phyloP scores from a whole-genome alignment of 1,140 invertebrate genomes.

The Melanaphis sacchari region DNA sequence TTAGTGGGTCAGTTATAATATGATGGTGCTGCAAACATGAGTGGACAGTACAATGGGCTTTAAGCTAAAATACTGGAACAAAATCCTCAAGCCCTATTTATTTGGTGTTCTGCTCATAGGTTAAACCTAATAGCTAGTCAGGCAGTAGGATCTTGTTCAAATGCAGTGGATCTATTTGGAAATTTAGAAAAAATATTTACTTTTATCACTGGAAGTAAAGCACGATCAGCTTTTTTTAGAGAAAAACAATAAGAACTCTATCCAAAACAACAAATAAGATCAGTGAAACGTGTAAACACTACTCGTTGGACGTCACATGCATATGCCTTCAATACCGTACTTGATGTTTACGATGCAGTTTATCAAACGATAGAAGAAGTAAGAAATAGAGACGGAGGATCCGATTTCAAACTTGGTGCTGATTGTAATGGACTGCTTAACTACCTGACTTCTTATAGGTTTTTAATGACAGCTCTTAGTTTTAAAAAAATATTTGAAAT shows the following conservation, averaged over 20 bases:
- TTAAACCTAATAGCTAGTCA: neutral
- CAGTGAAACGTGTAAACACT: neutral
- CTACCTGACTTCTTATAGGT: neutral
- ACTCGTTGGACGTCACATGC: slow-evolving; percentile 25
- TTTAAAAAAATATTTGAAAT: slow-evolving; percentile 7
- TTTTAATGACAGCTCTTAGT: slow-evolving; percentile 18
- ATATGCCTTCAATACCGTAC: neutral
- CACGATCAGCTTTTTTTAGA: neutral
- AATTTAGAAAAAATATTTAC: slow-evolving; percentile 12
- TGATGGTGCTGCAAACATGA: slow-evolving; percentile 39
- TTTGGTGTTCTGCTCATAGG: slow-evolving; percentile 39
- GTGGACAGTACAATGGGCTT: neutral
- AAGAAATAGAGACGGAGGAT: neutral
- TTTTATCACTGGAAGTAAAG: slow-evolving; percentile 22
- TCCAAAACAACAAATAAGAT: slow-evolving; percentile 10
- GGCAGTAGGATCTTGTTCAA: neutral
- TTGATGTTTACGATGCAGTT: neutral
- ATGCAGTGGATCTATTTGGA: slow-evolving; percentile 4
- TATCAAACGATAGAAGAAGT: slow-evolving; percentile 1
- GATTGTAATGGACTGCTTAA: slow-evolving; percentile 2
- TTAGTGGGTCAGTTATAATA: slow-evolving; percentile 38
- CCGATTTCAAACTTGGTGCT: neutral
- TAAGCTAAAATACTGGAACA: neutral
- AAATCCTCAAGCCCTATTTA: slow-evolving; percentile 13
- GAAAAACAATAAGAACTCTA: slow-evolving; percentile 14